Conservation (phyloP, 2,888 invertebrate species). For the Temnothorax rugatulus region DNA sequence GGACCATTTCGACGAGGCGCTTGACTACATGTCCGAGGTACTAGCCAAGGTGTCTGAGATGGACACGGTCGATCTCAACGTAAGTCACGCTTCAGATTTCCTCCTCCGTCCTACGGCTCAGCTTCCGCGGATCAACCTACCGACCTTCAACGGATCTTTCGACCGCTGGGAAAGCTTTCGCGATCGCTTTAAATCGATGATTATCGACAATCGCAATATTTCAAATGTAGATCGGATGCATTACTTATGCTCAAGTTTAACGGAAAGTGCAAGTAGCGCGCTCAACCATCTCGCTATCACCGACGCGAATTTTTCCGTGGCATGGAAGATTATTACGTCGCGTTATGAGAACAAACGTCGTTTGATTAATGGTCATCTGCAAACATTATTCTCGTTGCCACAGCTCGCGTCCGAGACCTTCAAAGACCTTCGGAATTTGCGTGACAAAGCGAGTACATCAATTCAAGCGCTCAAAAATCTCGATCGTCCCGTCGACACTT, state of each 20-base stretch:
- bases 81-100: too few species aligned
- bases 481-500: background rate
- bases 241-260: too few species aligned
- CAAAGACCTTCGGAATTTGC: background rate
- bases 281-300: background rate
- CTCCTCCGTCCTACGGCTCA: background rate
- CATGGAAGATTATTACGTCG: background rate
- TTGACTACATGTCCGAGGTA: too few species aligned
- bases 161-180: background rate
- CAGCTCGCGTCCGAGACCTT: background rate
- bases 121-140: background rate
- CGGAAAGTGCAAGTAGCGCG: too few species aligned
- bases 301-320: background rate
- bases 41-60: too few species aligned
- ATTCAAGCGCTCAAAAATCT: background rate
- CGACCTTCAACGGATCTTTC: background rate
- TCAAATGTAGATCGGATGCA: too few species aligned
- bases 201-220: background rate
- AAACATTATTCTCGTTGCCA: background rate
- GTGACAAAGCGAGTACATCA: background rate
- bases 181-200: too few species aligned
- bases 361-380: background rate
- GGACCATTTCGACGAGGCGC: too few species aligned
- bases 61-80: too few species aligned
- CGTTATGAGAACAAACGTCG: background rate